Evolutionary conservation across 1,140 invertebrate species (phyloP).

Genomic region (Hyles euphorbiae): DNA sequence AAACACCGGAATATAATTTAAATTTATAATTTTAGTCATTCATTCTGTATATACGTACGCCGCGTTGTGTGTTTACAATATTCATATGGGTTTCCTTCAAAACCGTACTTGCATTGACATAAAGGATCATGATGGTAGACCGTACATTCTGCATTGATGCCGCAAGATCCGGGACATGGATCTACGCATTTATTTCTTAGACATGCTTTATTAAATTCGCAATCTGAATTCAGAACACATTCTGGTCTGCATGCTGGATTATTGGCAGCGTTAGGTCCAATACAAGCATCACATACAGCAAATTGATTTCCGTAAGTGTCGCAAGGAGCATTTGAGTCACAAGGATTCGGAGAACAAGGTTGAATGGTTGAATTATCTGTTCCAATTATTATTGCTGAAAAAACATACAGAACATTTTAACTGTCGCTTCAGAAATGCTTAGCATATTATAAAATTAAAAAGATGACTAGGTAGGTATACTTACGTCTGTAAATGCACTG

Average conservation of each 20-base stretch:
- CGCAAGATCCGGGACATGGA: constrained; percentile 89
- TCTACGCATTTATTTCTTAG: constrained; percentile 84
- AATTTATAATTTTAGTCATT: constrained; percentile 8
- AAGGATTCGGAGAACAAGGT: constrained; percentile 86
- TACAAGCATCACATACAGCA: constrained; percentile 87
- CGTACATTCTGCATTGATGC: constrained; percentile 84
- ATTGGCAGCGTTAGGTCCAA: constrained; percentile 79
- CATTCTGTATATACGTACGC: constrained; percentile 41
- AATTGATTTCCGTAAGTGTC: constrained; percentile 82
- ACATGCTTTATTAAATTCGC: constrained; percentile 86
- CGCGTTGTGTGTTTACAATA: constrained; percentile 78
- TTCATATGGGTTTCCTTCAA: constrained; percentile 89
- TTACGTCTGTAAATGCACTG: constrained; percentile 84
- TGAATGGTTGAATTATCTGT: constrained; percentile 77
- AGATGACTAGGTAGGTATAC: constrained; percentile 32
- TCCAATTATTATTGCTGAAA: constrained; percentile 72
- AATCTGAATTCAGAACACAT: constrained; percentile 86
- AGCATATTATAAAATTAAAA: too few relatives aligned
- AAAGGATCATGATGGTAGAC: constrained; percentile 86
- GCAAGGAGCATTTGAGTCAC: constrained; percentile 82
- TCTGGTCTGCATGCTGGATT: constrained; percentile 85
- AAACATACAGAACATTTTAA: constrained; percentile 13
- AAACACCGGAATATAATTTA: constrained; percentile 17
- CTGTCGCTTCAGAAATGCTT: neutral
- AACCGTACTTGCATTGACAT: constrained; percentile 83